These are phyloP conservation scores for Cervus canadensis DNA, from an alignment of 2,113 vertebrate genomes.

Conservation along the genomic window DNA sequence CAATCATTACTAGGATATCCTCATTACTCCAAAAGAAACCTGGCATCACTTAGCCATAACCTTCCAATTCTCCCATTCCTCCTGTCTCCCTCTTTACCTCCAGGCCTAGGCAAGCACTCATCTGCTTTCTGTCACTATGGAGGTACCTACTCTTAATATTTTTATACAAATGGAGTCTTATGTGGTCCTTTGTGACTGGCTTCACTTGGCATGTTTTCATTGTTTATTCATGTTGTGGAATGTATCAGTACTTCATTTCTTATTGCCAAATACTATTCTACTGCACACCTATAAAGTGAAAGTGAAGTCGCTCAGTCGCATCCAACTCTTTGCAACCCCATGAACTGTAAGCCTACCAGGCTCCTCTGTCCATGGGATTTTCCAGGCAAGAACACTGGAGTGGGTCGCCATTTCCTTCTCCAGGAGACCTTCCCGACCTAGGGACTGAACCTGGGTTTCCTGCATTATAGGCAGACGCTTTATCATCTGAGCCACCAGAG, in stretches of 20 bases:
- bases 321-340: background rate
- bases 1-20: background rate
- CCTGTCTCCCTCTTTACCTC: background rate
- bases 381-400: background rate
- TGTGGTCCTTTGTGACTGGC: background rate
- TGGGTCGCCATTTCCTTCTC: background rate
- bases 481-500: background rate
- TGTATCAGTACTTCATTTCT: background rate
- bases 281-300: background rate
- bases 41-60: background rate
- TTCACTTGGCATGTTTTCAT: background rate
- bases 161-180: background rate
- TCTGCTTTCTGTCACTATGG: background rate
- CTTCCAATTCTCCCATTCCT: background rate
- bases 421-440: background rate
- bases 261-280: background rate
- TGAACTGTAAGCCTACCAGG: background rate
- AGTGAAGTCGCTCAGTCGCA: background rate
- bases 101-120: background rate
- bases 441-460: background rate
- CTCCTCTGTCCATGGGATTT: background rate
- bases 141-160: background rate
- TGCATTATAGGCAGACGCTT: background rate
- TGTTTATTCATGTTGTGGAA: background rate
- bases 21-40: background rate